Base-by-base conservation (phyloP, 1,140 invertebrate genomes). In the Leptestheria dahalacensis region DNA sequence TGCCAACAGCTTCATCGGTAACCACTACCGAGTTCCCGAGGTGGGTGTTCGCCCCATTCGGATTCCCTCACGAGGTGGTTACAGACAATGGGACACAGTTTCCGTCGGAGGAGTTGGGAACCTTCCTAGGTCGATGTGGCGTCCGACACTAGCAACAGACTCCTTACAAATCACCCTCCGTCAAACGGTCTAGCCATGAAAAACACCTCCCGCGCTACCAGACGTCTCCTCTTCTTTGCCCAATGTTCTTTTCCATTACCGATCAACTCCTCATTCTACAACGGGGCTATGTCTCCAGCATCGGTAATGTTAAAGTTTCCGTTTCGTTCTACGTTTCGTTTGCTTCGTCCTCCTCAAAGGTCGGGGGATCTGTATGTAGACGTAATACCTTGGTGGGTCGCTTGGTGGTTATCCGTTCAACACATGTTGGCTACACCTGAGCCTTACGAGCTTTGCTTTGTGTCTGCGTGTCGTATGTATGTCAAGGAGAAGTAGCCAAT, bases 61-160 rank as follows among this genome's bases (percentile, higher is more conserved):
- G 73, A 10, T 61, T 75, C 48, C 73, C 72, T 3, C 51, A 69
- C 21, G 63, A 64, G 47, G 47, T 75, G 4, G 68, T 75, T 21
- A 69, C 68, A 0, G 75, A 78, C 63, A 70, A 72, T 61, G 71
- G 69, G 26, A 66, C 70, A 11, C 66, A 74, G 51, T 77, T 75
- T 62, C 66, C 64, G 11, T 72, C 68, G 11, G 50, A 64, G 51
- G 66, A 71, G 63, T 75, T 77, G 60, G 55, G 60, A 63, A 26
- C 59, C 2, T 77, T 77, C 65, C 59, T 68, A 28, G 65, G 41
- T 55, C 51, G 67, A 54, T 74, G 72, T 68, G 65, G 68, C 9
- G 71, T 74, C 61, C 41, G 65, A 68, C 73, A 53, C 18, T 20
- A 25, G 4, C 10, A n/a, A 3, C 9, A 24, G 21, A 2, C 9